Evolutionary conservation across 2,888 invertebrate species (phyloP).

Genomic region (Cephus nigrinus): DNA sequence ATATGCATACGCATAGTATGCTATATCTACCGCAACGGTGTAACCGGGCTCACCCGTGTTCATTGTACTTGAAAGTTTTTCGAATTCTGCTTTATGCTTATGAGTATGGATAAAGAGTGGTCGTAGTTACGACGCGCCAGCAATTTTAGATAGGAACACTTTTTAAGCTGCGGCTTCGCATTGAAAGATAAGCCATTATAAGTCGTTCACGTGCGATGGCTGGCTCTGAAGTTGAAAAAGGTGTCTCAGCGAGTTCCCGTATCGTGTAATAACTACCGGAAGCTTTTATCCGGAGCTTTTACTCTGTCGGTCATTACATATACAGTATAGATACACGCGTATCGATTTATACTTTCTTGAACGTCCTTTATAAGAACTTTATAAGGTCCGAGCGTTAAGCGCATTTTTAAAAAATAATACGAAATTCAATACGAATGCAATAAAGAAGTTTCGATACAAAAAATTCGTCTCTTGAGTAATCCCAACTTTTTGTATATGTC

Average conservation of each 20-base stretch:
- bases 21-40: background rate
- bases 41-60: background rate
- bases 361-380: background rate
- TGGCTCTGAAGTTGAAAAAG: conserved; percentile 2
- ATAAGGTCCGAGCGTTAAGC: background rate
- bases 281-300: conserved; percentile 2
- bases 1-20: background rate
- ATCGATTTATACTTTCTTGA: background rate
- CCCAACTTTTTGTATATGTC: background rate
- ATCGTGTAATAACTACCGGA: background rate
- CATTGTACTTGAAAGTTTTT: background rate
- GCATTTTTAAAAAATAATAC: background rate
- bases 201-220: background rate
- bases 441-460: background rate
- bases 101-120: background rate
- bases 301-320: background rate
- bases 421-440: background rate
- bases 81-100: background rate
- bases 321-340: background rate
- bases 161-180: background rate
- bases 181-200: conserved; percentile 7
- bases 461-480: background rate
- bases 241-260: background rate
- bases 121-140: background rate
- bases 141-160: background rate